Base-by-base conservation (phyloP, 2,113 vertebrate species). In the Misgurnus anguillicaudatus region DNA sequence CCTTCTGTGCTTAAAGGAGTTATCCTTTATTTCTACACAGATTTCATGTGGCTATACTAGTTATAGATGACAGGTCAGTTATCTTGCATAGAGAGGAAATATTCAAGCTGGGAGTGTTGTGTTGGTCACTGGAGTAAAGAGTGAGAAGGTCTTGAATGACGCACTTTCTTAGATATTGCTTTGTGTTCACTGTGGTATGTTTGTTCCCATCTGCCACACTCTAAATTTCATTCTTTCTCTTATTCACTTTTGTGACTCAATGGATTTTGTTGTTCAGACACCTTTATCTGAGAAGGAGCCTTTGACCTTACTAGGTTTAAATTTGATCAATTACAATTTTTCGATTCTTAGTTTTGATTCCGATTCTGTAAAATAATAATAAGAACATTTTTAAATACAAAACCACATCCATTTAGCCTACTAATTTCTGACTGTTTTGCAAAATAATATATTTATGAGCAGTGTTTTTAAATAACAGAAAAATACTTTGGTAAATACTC, bases 21-120 rank as follows among this genome's bases (percentile, higher is more conserved):
- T 62, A 68, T 83, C 73, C 74, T 66, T 80, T 45, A 81, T 73
- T 77, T 75, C 62, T 47, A 74, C 47, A 21, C 24, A 39, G 72
- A 61, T 55, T 81, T 21, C 67, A 39, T 65, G 70, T 63, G 62
- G 24, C 42, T 65, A n/a, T 80, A 80, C 72, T 79, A 58, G 79
- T 75, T 58, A 60, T 76, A 45, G 60, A 76, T 82, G 79, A 76
- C 78, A 66, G 66, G 68, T 71, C 71, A 82, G 61, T 60, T 41
- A 70, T 69, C 62, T 63, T 19, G 66, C 42, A 48, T 31, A 39
- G 60, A 72, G 42, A 71, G 36, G 53, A 74, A 66, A 42, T 72
- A 42, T 16, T 66, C 19, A 82, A 41, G 4, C 19, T 42, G 17
- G 47, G 19, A 79, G 65, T 71, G 66, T 84, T 39, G 61, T 8